A percentile compares a stretch with the other conserved stretches of the same genome.
Evolutionary conservation across 2,797 vertebrate species (phyloP).

Genomic region (Tangara arthus): DNA sequence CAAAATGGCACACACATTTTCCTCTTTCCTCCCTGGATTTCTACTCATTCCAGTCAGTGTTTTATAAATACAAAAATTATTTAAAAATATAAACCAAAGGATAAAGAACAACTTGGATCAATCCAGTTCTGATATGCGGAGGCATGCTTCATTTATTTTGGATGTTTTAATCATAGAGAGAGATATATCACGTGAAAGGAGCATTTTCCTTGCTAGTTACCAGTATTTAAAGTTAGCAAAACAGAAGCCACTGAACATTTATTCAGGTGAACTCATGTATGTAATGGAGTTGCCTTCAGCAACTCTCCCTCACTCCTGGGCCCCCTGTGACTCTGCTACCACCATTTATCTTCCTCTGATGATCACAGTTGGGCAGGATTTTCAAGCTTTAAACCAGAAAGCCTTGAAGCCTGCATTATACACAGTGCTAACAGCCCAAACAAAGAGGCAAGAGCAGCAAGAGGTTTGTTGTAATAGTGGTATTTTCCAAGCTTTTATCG

Average conservation of each 20-base stretch:
- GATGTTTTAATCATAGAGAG: conserved; percentile 3
- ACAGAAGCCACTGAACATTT: conserved; percentile 40
- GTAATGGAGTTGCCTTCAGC: conserved; percentile 53
- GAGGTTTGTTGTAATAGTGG: background rate
- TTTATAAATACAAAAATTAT: background rate
- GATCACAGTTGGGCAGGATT: conserved; percentile 3
- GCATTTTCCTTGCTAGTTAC: background rate
- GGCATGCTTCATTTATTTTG: background rate
- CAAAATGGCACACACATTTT: background rate
- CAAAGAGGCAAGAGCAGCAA: conserved; percentile 22
- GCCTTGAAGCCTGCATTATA: background rate
- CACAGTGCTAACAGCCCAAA: background rate
- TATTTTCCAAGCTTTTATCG: conserved; percentile 9
- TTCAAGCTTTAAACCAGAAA: background rate
- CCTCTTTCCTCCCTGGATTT: background rate
- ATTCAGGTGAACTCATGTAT: conserved; percentile 56
- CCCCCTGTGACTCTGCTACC: background rate
- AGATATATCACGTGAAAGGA: background rate
- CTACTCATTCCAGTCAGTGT: background rate
- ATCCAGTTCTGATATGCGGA: background rate
- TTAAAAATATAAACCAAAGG: background rate
- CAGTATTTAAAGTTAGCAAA: conserved; percentile 4
- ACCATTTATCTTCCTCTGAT: conserved; percentile 9
- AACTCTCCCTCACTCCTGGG: background rate
- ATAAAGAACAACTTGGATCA: background rate